Conservation (phyloP, 1,140 invertebrate species). For the Dreissena rostriformis region DNA sequence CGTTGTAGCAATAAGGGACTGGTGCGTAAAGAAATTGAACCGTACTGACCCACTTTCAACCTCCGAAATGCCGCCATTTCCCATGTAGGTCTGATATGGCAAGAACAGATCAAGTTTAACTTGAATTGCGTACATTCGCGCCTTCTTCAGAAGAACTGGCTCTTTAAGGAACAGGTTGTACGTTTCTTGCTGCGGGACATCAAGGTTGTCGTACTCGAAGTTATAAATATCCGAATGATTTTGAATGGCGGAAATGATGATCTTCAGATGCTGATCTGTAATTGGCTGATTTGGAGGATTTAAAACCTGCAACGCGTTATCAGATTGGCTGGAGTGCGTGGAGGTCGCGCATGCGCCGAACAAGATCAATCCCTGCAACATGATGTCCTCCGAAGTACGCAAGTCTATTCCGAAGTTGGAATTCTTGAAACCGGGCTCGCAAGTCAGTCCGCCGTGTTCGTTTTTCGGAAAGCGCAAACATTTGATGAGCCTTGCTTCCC, state of each 20-base stretch:
- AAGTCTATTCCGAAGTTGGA: conserved; percentile 54
- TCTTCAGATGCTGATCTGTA: conserved; percentile 48
- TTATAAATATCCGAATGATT: conserved; percentile 46
- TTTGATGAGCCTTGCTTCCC: conserved; percentile 50
- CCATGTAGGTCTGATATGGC: conserved; percentile 51
- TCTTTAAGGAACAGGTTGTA: conserved; percentile 48
- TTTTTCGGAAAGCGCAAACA: conserved; percentile 51
- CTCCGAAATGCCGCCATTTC: conserved; percentile 35
- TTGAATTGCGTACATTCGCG: conserved; percentile 46
- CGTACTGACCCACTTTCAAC: conserved; percentile 43
- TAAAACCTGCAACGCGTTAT: background rate
- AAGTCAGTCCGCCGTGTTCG: conserved; percentile 34
- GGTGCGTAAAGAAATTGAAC: conserved; percentile 48
- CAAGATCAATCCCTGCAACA: conserved; percentile 45
- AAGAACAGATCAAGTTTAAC: conserved; percentile 51
- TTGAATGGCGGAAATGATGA: conserved; percentile 43
- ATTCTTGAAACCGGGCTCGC: conserved; percentile 55
- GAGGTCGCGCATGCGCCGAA: conserved; percentile 50
- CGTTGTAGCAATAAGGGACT: conserved; percentile 54
- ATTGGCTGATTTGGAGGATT: conserved; percentile 16
- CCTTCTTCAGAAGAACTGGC: conserved; percentile 43
- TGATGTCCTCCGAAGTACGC: conserved; percentile 48
- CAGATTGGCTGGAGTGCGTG: conserved; percentile 33
- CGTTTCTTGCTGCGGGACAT: conserved; percentile 40
- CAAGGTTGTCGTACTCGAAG: conserved; percentile 46